Evolutionary conservation across 2,888 invertebrate genomes (phyloP).

Genomic region (Melikaiella ostensackeni): DNA sequence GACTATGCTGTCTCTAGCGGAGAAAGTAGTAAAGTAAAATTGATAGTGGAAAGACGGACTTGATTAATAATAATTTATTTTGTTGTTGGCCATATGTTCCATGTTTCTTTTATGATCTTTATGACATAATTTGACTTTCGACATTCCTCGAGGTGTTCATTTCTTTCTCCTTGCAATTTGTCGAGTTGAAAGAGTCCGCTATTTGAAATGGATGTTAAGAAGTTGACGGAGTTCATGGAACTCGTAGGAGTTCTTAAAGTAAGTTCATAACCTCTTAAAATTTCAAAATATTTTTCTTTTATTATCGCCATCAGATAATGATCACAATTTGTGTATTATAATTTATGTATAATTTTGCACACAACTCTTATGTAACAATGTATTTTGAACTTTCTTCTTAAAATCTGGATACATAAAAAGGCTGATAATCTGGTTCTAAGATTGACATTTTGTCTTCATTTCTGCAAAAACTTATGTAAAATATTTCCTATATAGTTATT

Average conservation of each 20-base stretch:
- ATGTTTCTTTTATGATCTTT: too few relatives aligned
- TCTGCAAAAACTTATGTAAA: background rate
- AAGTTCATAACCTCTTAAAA: conserved; percentile 53
- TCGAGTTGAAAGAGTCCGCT: background rate
- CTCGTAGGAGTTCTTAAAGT: conserved; percentile 86
- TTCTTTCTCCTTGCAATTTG: background rate
- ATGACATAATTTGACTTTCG: too few relatives aligned
- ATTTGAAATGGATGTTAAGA: conserved; percentile 75
- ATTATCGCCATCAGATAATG: background rate
- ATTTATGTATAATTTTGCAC: background rate
- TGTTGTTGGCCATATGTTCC: too few relatives aligned
- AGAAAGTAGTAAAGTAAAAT: too few relatives aligned
- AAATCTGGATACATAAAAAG: background rate
- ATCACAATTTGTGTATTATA: background rate
- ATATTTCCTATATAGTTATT: background rate
- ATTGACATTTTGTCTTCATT: background rate
- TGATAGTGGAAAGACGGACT: too few relatives aligned
- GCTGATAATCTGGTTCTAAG: background rate
- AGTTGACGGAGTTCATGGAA: conserved; percentile 84
- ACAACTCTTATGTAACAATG: background rate
- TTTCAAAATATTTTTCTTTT: background rate
- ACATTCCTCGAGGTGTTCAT: too few relatives aligned
- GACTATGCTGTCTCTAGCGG: too few relatives aligned
- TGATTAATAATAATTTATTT: too few relatives aligned
- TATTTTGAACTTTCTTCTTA: background rate